phyloP scores from a whole-genome alignment of 2,113 vertebrate species.

The Sinosuthora webbiana region DNA sequence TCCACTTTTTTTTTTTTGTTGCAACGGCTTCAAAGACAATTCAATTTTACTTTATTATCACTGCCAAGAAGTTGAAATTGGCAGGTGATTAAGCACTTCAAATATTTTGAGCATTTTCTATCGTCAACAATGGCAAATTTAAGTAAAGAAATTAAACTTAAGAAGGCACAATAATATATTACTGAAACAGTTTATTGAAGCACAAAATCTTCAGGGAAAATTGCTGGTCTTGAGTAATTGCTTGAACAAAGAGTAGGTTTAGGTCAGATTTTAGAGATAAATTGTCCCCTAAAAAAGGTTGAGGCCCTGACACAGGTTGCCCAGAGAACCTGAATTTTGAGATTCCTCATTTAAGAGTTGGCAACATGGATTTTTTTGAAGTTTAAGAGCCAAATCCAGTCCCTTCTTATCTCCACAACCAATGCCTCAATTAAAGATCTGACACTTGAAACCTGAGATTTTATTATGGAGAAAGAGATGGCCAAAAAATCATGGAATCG shows the following conservation, averaged over 20 bases:
- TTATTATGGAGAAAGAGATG: not conserved
- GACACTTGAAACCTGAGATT: not conserved
- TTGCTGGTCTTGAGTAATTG: not conserved
- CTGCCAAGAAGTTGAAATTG: conserved; percentile 33
- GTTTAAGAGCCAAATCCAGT: not conserved
- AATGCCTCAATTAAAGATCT: not conserved
- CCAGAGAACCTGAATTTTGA: not conserved
- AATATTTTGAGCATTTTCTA: conserved; percentile 10
- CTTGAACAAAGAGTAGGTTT: not conserved
- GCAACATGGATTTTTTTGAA: not conserved
- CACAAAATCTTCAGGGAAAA: not conserved
- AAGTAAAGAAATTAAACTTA: not conserved
- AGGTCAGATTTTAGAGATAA: not conserved
- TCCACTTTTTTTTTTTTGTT: not conserved
- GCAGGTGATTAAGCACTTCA: conserved; percentile 28
- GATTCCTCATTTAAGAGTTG: not conserved
- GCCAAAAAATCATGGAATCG: not conserved
- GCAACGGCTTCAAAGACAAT: conserved; percentile 23
- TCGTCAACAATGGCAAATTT: not conserved
- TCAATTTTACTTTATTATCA: conserved; percentile 25
- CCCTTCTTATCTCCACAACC: not conserved
- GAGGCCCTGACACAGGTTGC: not conserved
- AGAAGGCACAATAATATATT: not conserved
- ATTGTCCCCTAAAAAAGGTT: fast-evolving
- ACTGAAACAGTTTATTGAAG: not conserved